Base-by-base conservation (phyloP, 2,888 invertebrate genomes). In the Drosophila phalerata region DNA sequence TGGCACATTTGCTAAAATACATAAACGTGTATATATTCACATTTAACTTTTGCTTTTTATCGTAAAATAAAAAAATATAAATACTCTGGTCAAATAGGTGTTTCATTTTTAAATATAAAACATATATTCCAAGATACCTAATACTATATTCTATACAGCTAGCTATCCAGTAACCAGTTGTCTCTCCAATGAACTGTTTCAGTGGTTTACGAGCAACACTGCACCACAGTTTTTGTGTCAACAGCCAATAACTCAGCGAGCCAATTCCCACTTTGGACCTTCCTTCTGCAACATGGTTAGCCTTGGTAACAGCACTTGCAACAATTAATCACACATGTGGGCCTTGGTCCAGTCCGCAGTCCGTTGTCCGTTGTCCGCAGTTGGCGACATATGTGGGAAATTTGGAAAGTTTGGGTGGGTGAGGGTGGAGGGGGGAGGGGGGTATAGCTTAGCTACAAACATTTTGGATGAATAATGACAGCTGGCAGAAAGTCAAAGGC, bases 401-500 rank as follows among this genome's bases (percentile, higher is more conserved):
- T 85, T 84, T 82, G 65, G 66, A 79, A 81, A 73, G 64, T 85
- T 74, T 62, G 45, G 22, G 45, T 6, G 43, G 9, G 38, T 2
- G 34, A 15, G 19, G 30, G 2, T 10, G 2, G 10, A 5, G 11
- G n/a, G 19, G 38, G 9, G 8, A 8, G 1, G 11, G 38, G 38
- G 15, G 11, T 6, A 9, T 19, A 58, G 83, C 75, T 77, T 73
- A 88, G 76, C 83, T 79, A 79, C 57, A 84, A 88, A 84, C 89
- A 77, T 77, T 85, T 81, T 70, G 85, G 87, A 85, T 85, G 85
- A 85, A 85, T 85, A 85, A 85, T 85, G 87, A 87, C 87, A 84
- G 79, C 84, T 84, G 77, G 88, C 88, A 77, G 61, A 84, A 85
- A 85, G 87, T 88, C 88, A 84, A 83, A 85, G 86, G 80, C 85